phyloP scores from a whole-genome alignment of 2,888 invertebrate species.

The Lobophora halterata region DNA sequence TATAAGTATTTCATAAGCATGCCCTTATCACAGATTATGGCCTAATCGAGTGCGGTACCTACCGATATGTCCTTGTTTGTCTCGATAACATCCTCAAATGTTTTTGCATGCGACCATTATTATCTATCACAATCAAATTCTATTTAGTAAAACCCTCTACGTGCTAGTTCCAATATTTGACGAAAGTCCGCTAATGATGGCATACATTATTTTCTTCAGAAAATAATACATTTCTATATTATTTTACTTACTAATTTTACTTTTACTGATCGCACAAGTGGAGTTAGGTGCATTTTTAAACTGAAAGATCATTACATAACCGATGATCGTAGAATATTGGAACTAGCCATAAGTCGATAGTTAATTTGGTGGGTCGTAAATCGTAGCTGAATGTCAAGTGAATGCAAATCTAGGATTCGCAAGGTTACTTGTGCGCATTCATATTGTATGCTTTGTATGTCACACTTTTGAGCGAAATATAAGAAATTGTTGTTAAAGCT shows the following conservation, averaged over 20 bases:
- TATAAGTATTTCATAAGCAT: slow-evolving; percentile 72
- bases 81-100: slow-evolving; percentile 33
- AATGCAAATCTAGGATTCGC: slow-evolving; percentile 30
- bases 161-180: no score
- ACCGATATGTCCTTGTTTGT: slow-evolving; percentile 67
- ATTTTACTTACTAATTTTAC: no score
- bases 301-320: no score
- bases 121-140: slow-evolving; percentile 29
- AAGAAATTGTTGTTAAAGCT: slow-evolving; percentile 28
- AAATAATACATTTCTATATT: no score
- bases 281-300: no score
- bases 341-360: no score
- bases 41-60: slow-evolving; percentile 60
- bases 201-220: no score
- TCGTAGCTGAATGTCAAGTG: slow-evolving; percentile 26
- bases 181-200: no score
- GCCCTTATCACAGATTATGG: slow-evolving; percentile 77
- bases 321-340: no score
- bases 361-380: slow-evolving; percentile 11
- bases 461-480: slow-evolving; percentile 30
- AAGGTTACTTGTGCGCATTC: slow-evolving; percentile 53
- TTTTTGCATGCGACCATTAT: slow-evolving; percentile 28
- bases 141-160: slow-evolving; percentile 24
- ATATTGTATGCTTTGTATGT: slow-evolving; percentile 31
- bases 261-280: no score